Evolutionary conservation across 2,888 invertebrate species (phyloP).

Genomic region (Nemurella pictetii): DNA sequence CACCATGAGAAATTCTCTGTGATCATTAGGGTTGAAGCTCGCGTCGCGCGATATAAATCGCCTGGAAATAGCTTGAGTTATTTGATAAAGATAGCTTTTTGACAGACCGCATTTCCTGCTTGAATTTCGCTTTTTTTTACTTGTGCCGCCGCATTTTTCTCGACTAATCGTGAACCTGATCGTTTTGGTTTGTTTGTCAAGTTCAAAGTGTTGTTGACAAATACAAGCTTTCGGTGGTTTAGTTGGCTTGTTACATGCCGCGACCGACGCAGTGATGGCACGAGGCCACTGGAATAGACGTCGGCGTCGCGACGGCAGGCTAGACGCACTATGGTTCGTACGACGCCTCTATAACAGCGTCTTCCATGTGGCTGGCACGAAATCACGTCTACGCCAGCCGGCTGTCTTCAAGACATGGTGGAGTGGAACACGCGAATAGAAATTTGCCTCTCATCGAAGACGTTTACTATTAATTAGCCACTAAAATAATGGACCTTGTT

Average conservation of each 20-base stretch:
- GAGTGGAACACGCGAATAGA: not conserved
- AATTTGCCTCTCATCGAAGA: not conserved
- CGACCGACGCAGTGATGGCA: not conserved
- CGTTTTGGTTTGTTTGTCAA: constrained; percentile 15
- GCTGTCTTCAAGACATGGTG: not conserved
- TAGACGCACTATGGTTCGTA: not conserved
- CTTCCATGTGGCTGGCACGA: not conserved
- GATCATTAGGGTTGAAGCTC: constrained; percentile 16
- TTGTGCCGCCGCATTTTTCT: not conserved
- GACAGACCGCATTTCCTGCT: constrained; percentile 19
- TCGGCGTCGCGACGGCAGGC: not conserved
- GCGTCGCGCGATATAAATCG: constrained; percentile 4
- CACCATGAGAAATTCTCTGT: constrained; percentile 2
- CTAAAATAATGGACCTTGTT: not conserved
- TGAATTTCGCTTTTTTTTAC: not conserved
- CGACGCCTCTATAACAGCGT: not conserved
- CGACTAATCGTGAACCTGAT: constrained; percentile 8
- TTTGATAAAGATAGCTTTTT: constrained; percentile 8
- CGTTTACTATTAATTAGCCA: not conserved
- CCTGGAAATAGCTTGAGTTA: constrained; percentile 19
- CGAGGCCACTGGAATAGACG: constrained; percentile 18
- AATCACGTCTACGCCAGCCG: not conserved
- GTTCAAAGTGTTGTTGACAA: constrained; percentile 16
- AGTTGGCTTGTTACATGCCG: not conserved
- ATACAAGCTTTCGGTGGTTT: not conserved